phyloP scores from a whole-genome alignment of 2,113 vertebrate species.

The Forbesichthys agassizii region DNA sequence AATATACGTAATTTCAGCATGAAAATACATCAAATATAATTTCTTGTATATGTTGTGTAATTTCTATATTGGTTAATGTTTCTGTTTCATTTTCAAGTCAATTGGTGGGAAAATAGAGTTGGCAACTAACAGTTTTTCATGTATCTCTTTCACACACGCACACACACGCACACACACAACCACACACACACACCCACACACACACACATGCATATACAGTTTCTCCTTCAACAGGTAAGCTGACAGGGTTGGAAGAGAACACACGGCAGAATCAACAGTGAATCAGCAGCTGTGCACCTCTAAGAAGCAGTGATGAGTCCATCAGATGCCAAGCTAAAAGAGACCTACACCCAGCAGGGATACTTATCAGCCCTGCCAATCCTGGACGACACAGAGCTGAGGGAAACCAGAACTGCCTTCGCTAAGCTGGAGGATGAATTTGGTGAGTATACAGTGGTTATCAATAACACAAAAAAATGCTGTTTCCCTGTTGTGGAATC shows the following conservation, averaged over 20 bases:
- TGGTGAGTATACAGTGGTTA: conserved; percentile 60
- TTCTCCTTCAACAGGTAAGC: conserved; percentile 18
- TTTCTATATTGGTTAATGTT: background rate
- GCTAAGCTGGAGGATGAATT: conserved; percentile 74
- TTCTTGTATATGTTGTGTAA: too few relatives aligned
- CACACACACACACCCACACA: conserved; percentile 6
- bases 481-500: background rate
- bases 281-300: conserved; percentile 2
- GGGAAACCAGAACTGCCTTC: conserved; percentile 63
- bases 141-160: conserved; percentile 8
- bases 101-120: background rate
- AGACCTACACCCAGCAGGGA: conserved; percentile 61
- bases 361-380: conserved; percentile 71
- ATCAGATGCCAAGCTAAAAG: conserved; percentile 30
- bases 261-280: background rate
- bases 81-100: background rate
- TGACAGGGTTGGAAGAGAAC: background rate
- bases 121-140: background rate
- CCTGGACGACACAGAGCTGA: conserved; percentile 66
- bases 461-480: background rate
- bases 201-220: background rate
- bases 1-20: too few relatives aligned
- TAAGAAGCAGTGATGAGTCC: conserved; percentile 45
- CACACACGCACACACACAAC: background rate
- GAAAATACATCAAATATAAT: too few relatives aligned